These are phyloP conservation scores for Ceriagrion tenellum DNA, from an alignment of 2,888 invertebrate genomes.

Conservation along the genomic window DNA sequence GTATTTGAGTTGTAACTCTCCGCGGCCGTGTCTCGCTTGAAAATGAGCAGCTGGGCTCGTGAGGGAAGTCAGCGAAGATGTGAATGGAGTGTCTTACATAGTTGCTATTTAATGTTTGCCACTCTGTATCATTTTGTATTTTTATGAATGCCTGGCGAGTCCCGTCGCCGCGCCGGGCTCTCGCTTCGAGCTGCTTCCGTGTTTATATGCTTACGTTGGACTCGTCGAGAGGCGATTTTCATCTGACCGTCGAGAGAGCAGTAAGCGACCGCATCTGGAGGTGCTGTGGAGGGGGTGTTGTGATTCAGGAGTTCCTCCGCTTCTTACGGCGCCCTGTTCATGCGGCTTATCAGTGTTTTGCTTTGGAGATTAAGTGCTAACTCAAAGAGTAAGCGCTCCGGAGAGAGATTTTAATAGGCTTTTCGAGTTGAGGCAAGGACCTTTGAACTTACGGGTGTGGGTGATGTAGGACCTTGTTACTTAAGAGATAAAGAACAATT, in stretches of 20 bases:
- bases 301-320: background rate
- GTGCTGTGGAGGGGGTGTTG: background rate
- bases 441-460: background rate
- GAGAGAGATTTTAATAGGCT: background rate
- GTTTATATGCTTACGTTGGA: slow-evolving; percentile 12
- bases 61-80: too few species aligned
- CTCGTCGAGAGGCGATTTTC: background rate
- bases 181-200: background rate
- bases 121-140: background rate
- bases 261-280: background rate
- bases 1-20: too few species aligned
- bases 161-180: background rate
- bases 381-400: background rate
- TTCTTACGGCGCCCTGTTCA: background rate
- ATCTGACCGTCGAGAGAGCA: background rate
- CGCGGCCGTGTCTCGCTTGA: too few species aligned
- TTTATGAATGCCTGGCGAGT: background rate
- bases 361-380: background rate
- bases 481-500: background rate
- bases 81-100: background rate
- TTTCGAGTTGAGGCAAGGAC: background rate
- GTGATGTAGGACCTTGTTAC: background rate
- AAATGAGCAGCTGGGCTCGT: too few species aligned
- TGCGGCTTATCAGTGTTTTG: background rate
- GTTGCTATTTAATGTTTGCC: background rate